Evolutionary conservation across 2,888 invertebrate genomes (phyloP).

Genomic region (Serripes groenlandicus): DNA sequence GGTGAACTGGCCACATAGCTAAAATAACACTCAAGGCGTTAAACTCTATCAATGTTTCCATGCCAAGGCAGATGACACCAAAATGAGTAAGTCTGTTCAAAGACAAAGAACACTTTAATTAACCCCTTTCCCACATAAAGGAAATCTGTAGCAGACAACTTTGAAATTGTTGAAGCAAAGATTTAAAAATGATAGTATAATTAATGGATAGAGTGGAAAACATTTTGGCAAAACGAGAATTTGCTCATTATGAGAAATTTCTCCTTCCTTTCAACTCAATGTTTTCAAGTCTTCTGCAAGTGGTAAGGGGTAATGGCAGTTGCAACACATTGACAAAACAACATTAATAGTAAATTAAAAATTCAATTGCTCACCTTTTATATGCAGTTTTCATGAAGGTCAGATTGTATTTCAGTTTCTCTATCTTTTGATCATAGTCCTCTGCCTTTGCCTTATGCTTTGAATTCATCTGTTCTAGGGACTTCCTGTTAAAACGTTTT

Average conservation of each 20-base stretch:
- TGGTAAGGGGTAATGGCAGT: not conserved
- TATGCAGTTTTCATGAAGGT: conserved; percentile 9
- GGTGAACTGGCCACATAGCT: too few relatives aligned
- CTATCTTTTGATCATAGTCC: not conserved
- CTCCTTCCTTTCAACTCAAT: not conserved
- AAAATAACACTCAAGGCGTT: too few relatives aligned
- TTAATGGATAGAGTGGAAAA: too few relatives aligned
- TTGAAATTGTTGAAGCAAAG: too few relatives aligned
- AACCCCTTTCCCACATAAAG: too few relatives aligned
- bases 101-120: too few relatives aligned
- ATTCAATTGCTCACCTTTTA: not conserved
- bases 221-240: too few relatives aligned
- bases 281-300: not conserved
- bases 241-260: not conserved
- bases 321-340: not conserved
- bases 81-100: too few relatives aligned
- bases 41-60: too few relatives aligned
- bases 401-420: conserved; percentile 7
- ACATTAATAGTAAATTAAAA: not conserved
- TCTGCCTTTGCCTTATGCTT: not conserved
- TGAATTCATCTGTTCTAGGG: not conserved
- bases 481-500: not conserved
- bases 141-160: too few relatives aligned
- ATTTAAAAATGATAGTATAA: too few relatives aligned
- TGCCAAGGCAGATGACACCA: too few relatives aligned